phyloP scores from a whole-genome alignment of 1,140 invertebrate genomes.

The Drosophila nasuta region DNA sequence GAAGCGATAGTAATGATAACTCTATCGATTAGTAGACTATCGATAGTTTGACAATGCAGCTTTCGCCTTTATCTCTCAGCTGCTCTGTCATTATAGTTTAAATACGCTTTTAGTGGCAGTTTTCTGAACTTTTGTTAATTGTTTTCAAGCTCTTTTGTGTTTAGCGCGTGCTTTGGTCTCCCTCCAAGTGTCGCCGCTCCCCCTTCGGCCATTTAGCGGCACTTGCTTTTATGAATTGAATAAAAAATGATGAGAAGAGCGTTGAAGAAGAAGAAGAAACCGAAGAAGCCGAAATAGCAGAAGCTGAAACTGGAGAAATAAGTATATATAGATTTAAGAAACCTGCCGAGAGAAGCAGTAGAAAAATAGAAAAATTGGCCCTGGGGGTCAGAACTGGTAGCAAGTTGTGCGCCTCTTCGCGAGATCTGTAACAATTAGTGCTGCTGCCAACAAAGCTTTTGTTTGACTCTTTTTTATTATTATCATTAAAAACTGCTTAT shows the following conservation, averaged over 20 bases:
- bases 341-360: conserved; percentile 18
- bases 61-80: background rate
- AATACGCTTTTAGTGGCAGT: conserved; percentile 37
- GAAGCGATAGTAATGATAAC: background rate
- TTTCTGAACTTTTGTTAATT: conserved; percentile 60
- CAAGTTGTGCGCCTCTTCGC: conserved; percentile 70
- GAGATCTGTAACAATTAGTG: conserved; percentile 82
- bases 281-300: conserved; percentile 12
- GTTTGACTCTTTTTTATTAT: conserved; percentile 65
- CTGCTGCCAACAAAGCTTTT: conserved; percentile 65
- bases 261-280: conserved; percentile 12
- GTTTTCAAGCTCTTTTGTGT: conserved; percentile 59
- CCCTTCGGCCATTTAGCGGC: conserved; percentile 76
- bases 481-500: conserved; percentile 82
- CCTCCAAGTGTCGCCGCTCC: conserved; percentile 44
- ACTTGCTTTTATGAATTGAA: conserved; percentile 69
- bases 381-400: conserved; percentile 75
- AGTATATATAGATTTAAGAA: conserved; percentile 24
- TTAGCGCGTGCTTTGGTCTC: conserved; percentile 68
- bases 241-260: conserved; percentile 1
- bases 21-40: conserved; percentile 6
- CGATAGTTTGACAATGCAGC: background rate
- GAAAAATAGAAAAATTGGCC: conserved; percentile 47
- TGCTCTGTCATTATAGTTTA: conserved; percentile 5
- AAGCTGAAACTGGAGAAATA: conserved; percentile 20